These are phyloP conservation scores for Harpagifer antarcticus DNA, from an alignment of 2,797 vertebrate genomes.

Conservation along the genomic window DNA sequence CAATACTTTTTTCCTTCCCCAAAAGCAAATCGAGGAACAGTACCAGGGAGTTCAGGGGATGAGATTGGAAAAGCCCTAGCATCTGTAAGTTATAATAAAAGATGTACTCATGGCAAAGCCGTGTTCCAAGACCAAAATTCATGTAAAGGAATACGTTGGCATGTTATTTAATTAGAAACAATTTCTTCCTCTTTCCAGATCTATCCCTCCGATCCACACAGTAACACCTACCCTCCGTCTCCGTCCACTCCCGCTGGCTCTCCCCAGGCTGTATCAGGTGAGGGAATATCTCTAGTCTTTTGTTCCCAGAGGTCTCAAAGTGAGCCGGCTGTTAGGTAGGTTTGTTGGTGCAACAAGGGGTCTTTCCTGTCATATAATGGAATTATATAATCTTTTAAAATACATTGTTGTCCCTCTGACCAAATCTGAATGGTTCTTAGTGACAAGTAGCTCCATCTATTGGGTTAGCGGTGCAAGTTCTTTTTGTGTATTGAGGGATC, in stretches of 20 bases:
- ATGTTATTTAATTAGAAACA: constrained; percentile 17
- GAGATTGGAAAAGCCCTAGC: constrained; percentile 98
- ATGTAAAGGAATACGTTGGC: neutral
- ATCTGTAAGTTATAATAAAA: constrained; percentile 87
- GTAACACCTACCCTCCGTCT: constrained; percentile 92
- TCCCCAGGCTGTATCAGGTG: constrained; percentile 95
- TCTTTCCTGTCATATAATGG: constrained; percentile 32
- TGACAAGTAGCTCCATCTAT: constrained; percentile 60
- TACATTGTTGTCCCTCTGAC: constrained; percentile 27
- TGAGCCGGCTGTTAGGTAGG: constrained; percentile 34
- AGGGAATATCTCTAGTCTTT: constrained; percentile 44
- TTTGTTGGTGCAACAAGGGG: constrained; percentile 37
- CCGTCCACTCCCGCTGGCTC: constrained; percentile 95
- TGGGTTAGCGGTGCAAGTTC: constrained; percentile 53
- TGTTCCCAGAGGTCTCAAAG: constrained; percentile 37
- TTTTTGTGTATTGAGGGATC: neutral
- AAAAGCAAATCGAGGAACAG: constrained; percentile 88
- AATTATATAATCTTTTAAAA: constrained; percentile 40
- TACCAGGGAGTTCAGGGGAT: constrained; percentile 94
- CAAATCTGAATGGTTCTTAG: constrained; percentile 10
- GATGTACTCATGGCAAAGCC: neutral
- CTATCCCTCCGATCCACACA: constrained; percentile 95
- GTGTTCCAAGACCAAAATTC: neutral
- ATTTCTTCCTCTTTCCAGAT: constrained; percentile 84
- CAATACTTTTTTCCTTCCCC: constrained; percentile 9